Conservation (phyloP, 1,140 invertebrate species). For the Zaprionus gabonicus region DNA sequence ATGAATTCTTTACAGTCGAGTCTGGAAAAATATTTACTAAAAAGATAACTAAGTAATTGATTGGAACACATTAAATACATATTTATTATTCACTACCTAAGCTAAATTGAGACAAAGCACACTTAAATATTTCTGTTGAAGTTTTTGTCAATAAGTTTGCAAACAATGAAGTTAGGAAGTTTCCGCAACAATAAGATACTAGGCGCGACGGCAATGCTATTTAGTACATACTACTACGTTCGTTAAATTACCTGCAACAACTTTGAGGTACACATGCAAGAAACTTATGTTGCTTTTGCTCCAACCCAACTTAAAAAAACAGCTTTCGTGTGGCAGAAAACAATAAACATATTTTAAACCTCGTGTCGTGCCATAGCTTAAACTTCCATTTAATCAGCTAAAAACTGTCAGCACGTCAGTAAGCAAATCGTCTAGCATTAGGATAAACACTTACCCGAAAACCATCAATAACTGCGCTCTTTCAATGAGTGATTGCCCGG, state of each 20-base stretch:
- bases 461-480: conserved; percentile 28
- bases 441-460: conserved; percentile 15
- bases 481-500: conserved; percentile 17
- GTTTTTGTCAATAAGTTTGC: background rate
- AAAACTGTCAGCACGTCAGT: background rate
- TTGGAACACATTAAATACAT: no score
- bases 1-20: conserved; percentile 1
- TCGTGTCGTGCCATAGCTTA: background rate
- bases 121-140: background rate
- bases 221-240: background rate
- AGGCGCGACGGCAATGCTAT: background rate
- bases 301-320: background rate
- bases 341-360: background rate
- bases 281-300: background rate
- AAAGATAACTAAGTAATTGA: background rate
- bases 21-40: background rate
- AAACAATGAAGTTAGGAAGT: background rate
- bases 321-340: background rate
- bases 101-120: no score
- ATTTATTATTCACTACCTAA: no score
- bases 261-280: background rate
- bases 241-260: background rate
- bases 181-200: background rate
- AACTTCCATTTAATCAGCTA: background rate
- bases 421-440: background rate